Percentiles rank a stretch among this genome's conserved stretches.
Conservation (phyloP, 2,797 vertebrate genomes). For the Urocyon cinereoargenteus region DNA sequence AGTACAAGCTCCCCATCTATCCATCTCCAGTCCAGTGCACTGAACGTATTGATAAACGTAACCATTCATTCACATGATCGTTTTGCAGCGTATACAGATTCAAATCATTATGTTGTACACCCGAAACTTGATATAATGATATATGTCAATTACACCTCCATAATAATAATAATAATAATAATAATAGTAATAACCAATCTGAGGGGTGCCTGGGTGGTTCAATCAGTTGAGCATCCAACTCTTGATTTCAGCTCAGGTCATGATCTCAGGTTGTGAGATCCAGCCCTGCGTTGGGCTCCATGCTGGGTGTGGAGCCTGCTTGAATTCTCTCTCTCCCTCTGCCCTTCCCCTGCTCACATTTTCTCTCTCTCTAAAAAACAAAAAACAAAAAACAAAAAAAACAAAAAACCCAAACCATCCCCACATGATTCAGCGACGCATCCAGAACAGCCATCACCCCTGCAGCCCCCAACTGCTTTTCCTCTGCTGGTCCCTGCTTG, state of each 20-base stretch:
- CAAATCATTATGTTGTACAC: background rate
- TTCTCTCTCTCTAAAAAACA: too few relatives aligned
- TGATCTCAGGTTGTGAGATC: background rate
- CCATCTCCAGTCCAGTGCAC: background rate
- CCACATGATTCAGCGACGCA: rapidly evolving
- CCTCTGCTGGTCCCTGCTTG: background rate
- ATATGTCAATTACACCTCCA: background rate
- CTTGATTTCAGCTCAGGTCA: background rate
- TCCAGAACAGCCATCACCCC: background rate
- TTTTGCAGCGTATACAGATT: background rate
- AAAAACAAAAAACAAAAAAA: background rate
- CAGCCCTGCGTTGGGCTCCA: background rate
- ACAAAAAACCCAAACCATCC: background rate
- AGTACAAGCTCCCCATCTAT: too few relatives aligned
- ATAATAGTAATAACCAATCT: background rate
- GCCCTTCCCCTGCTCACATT: background rate
- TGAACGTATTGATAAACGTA: background rate
- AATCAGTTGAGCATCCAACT: background rate
- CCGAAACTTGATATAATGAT: background rate
- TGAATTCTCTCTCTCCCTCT: background rate
- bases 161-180: background rate
- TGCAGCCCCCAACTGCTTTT: rapidly evolving
- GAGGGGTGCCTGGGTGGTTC: background rate
- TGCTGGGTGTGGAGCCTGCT: background rate
- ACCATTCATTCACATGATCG: rapidly evolving